These are phyloP conservation scores for Oryzias melastigma DNA, from an alignment of 2,113 vertebrate genomes.

Conservation along the genomic window DNA sequence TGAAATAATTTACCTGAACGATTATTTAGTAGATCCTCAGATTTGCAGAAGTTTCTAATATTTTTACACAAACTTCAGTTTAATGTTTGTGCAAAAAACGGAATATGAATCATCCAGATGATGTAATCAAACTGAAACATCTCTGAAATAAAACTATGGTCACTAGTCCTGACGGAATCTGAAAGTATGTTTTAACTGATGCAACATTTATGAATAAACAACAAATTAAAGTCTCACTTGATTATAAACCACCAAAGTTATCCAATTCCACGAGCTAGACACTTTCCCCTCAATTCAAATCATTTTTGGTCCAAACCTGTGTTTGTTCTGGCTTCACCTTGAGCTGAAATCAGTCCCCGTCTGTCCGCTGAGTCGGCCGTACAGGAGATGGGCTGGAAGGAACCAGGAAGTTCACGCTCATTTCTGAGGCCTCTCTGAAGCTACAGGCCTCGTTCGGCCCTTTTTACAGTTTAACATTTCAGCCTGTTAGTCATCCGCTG, in stretches of 20 bases:
- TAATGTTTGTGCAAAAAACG: too few relatives aligned
- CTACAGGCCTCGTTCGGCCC: slow-evolving; percentile 16
- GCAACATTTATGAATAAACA: background rate
- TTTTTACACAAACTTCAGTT: too few relatives aligned
- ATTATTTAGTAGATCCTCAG: too few relatives aligned
- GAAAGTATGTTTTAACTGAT: too few relatives aligned
- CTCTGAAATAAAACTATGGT: too few relatives aligned
- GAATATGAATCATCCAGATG: too few relatives aligned
- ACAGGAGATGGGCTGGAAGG: slow-evolving; percentile 57
- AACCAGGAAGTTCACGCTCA: slow-evolving; percentile 47
- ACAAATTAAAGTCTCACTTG: background rate
- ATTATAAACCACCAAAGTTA: background rate
- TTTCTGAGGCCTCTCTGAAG: slow-evolving; percentile 49
- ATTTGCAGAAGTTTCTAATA: too few relatives aligned
- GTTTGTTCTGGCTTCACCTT: slow-evolving; percentile 42
- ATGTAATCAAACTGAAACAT: too few relatives aligned
- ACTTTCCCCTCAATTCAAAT: slow-evolving; percentile 27
- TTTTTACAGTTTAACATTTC: slow-evolving; percentile 5
- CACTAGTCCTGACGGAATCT: too few relatives aligned
- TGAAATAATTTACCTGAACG: too few relatives aligned
- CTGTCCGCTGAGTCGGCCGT: slow-evolving; percentile 48
- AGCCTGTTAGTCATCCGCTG: too few relatives aligned
- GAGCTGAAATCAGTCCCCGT: slow-evolving; percentile 61
- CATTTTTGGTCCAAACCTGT: slow-evolving; percentile 33
- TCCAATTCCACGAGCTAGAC: slow-evolving; percentile 20